These are phyloP conservation scores for Crotophaga sulcirostris DNA, from an alignment of 2,113 vertebrate species.

Conservation along the genomic window DNA sequence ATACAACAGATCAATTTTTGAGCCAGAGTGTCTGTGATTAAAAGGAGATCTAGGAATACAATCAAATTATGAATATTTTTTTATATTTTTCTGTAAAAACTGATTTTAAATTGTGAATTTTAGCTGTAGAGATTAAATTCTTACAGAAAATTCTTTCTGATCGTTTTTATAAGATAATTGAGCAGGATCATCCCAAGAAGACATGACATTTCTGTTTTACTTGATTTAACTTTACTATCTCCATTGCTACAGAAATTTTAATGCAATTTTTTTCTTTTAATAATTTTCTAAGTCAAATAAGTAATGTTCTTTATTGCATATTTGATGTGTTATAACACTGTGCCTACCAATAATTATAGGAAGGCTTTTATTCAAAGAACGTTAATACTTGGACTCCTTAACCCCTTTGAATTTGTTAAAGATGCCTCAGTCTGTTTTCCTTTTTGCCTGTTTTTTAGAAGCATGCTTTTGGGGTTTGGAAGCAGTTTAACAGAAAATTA, in stretches of 20 bases:
- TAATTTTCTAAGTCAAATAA: neutral
- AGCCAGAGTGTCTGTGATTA: neutral
- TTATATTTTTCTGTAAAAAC: neutral
- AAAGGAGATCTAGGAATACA: neutral
- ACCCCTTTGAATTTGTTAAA: neutral
- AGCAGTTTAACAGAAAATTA: neutral
- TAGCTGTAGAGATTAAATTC: neutral
- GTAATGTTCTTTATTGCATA: neutral
- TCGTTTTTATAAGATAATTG: neutral
- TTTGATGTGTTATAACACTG: neutral
- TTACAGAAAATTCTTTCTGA: neutral
- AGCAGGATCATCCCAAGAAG: neutral
- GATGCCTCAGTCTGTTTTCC: neutral
- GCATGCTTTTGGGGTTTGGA: neutral
- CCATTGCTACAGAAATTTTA: neutral
- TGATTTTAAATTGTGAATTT: neutral
- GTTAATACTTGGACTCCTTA: neutral
- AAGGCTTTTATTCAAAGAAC: neutral
- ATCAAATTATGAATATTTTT: neutral
- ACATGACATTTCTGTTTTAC: neutral
- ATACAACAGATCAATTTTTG: neutral
- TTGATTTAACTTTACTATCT: neutral
- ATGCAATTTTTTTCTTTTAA: neutral
- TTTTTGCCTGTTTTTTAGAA: neutral
- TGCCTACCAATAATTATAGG: neutral